Percentiles rank a stretch among this genome's conserved stretches.
Conservation (phyloP, 2,888 invertebrate genomes). For the Drosophila subquinaria region DNA sequence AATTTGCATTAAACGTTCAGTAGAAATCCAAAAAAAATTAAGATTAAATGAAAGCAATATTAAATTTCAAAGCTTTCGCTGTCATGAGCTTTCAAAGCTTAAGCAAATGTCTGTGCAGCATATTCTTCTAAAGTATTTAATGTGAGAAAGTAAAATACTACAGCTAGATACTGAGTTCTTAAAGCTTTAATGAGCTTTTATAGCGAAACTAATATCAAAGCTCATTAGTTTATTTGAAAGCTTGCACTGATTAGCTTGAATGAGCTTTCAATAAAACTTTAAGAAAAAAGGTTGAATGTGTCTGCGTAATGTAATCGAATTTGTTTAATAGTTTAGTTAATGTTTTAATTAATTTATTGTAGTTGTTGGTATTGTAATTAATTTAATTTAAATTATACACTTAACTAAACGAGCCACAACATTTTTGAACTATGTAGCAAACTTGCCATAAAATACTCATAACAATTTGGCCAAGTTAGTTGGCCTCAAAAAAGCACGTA, state of each 20-base stretch:
- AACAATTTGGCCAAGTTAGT: constrained; percentile 38
- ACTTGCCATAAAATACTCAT: constrained; percentile 72
- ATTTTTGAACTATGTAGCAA: constrained; percentile 62
- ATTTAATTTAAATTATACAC: constrained; percentile 50
- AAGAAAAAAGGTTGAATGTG: neutral
- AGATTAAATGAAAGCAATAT: neutral
- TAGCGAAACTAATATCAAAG: neutral
- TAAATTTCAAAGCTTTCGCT: neutral
- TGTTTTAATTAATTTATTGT: constrained; percentile 79
- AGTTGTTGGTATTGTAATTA: constrained; percentile 80
- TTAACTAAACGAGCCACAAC: constrained; percentile 53
- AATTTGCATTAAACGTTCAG: neutral
- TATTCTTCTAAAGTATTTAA: neutral
- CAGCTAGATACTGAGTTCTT: neutral
- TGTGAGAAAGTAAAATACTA: neutral
- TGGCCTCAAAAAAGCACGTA: constrained; percentile 43
- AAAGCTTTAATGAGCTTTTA: neutral
- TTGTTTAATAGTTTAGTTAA: constrained; percentile 70
- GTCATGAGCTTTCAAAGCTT: neutral
- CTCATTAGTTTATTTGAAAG: neutral
- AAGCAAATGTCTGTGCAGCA: neutral
- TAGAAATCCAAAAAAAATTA: no score
- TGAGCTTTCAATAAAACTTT: neutral
- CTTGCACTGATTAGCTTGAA: neutral
- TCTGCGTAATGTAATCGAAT: constrained; percentile 56